Evolutionary conservation across 2,888 invertebrate species (phyloP).

Genomic region (Smittia sp.): DNA sequence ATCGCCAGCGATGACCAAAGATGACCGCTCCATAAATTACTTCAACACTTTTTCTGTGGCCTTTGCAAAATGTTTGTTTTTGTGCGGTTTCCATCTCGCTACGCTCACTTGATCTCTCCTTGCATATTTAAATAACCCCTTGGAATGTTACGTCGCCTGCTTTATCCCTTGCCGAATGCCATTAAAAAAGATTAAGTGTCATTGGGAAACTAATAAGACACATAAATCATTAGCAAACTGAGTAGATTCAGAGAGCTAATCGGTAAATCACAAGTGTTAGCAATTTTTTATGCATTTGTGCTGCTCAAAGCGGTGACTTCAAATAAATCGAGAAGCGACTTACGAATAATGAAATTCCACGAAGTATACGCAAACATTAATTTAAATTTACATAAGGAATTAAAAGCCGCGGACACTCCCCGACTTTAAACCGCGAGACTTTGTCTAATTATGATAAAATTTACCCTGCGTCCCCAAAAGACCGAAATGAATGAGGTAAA

Average conservation of each 20-base stretch:
- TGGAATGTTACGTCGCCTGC: neutral
- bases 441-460: constrained; percentile 14
- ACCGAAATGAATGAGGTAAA: neutral
- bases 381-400: neutral
- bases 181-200: constrained; percentile 28
- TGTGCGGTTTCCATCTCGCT: neutral
- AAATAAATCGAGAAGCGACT: too few relatives aligned
- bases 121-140: constrained; percentile 19
- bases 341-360: too few relatives aligned
- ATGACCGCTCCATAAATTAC: constrained; percentile 18
- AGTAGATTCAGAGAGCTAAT: neutral
- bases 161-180: neutral
- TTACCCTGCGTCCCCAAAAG: neutral
- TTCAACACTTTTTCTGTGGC: constrained; percentile 23
- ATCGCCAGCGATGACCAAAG: constrained; percentile 7
- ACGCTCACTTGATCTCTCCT: constrained; percentile 10
- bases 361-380: too few relatives aligned
- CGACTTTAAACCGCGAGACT: neutral
- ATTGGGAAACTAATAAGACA: constrained; percentile 21
- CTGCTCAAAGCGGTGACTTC: neutral
- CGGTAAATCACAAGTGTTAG: neutral
- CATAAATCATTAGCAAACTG: constrained; percentile 21
- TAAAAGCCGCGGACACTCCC: constrained; percentile 3
- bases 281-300: constrained; percentile 9
- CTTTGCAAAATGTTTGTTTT: constrained; percentile 2